These are phyloP conservation scores for Wiebesia pumilae DNA, from an alignment of 1,140 invertebrate species.

Conservation along the genomic window DNA sequence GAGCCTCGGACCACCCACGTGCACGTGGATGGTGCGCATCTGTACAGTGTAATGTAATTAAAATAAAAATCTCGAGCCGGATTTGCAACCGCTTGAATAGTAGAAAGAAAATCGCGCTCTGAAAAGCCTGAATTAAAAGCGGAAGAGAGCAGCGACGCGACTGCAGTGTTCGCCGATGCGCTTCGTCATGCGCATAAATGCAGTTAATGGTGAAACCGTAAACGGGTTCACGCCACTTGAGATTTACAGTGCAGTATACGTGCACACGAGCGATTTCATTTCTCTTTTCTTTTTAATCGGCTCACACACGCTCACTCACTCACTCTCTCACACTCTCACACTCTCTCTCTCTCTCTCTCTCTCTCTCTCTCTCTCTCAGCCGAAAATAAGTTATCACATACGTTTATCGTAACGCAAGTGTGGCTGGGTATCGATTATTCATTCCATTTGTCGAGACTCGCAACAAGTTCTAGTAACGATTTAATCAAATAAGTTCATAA, in stretches of 20 bases:
- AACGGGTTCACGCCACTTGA: constrained; percentile 51
- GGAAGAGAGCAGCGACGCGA: constrained; percentile 47
- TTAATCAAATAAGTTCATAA: neutral
- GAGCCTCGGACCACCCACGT: too few relatives aligned
- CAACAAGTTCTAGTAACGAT: neutral
- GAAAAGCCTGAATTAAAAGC: constrained; percentile 45
- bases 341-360: too few relatives aligned
- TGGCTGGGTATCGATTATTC: neutral
- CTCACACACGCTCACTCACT: too few relatives aligned
- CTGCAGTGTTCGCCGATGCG: constrained; percentile 55
- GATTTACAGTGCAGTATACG: constrained; percentile 3
- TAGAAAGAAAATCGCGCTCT: constrained; percentile 7
- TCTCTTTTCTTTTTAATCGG: neutral
- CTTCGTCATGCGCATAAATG: constrained; percentile 63
- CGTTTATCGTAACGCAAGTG: neutral
- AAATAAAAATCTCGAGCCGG: constrained; percentile 15
- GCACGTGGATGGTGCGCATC: too few relatives aligned
- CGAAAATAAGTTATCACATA: neutral
- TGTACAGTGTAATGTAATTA: neutral
- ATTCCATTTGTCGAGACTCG: neutral
- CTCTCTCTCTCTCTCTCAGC: neutral
- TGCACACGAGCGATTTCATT: neutral
- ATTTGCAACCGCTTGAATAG: neutral
- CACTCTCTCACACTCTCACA: too few relatives aligned
- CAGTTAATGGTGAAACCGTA: constrained; percentile 63